Percentiles rank a stretch among this genome's conserved stretches.
These are phyloP conservation scores for Phrynocephalus versicolor DNA, from an alignment of 2,113 vertebrate species.

Conservation along the genomic window DNA sequence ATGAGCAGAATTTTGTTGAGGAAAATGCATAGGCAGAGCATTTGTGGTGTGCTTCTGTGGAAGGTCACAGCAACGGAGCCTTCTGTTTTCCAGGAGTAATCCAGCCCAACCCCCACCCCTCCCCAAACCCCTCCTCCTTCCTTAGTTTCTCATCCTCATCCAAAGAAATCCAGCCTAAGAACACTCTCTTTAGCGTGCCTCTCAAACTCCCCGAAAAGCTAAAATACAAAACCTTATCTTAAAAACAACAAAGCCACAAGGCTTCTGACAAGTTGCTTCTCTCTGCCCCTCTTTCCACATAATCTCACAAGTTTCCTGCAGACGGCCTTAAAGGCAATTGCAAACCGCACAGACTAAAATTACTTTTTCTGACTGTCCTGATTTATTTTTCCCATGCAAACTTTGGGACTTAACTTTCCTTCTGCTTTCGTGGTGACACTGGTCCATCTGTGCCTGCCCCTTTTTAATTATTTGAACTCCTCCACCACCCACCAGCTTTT, in stretches of 20 bases:
- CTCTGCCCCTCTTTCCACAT: constrained; percentile 2
- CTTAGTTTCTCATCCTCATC: not conserved
- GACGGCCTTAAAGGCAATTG: constrained; percentile 32
- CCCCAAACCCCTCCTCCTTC: not conserved
- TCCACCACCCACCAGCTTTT: not conserved
- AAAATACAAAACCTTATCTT: constrained; percentile 55
- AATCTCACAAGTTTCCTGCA: not conserved
- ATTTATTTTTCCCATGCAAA: constrained; percentile 58
- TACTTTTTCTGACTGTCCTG: constrained; percentile 54
- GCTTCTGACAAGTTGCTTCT: constrained; percentile 32
- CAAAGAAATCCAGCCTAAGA: not conserved
- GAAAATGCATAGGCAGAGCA: not conserved
- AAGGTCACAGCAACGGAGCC: too few species aligned
- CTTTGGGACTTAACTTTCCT: constrained; percentile 57
- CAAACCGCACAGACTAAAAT: constrained; percentile 45
- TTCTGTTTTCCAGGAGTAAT: not conserved
- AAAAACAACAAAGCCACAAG: constrained; percentile 26
- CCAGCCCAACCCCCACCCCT: not conserved
- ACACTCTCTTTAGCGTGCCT: not conserved
- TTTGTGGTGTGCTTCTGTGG: not conserved
- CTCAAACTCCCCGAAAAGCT: not conserved
- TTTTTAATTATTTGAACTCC: constrained; percentile 50
- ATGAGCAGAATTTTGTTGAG: not conserved
- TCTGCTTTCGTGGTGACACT: constrained; percentile 42
- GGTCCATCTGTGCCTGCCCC: constrained; percentile 4